Conservation (phyloP, 2,888 invertebrate genomes). For the Rutpela maculata region DNA sequence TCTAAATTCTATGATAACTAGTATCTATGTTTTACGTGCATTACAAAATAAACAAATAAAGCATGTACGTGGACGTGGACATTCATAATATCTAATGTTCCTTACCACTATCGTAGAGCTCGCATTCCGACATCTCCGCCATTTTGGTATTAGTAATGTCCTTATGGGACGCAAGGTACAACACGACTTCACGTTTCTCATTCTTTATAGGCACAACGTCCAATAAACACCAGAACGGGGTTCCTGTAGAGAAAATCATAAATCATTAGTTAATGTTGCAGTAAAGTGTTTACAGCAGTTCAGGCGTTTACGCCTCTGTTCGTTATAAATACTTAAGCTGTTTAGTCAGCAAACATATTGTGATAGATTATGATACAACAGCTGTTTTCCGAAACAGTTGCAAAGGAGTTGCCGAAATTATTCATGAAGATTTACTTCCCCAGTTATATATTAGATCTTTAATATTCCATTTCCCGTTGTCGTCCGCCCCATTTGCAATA, state of each 20-base stretch:
- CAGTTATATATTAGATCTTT: not conserved
- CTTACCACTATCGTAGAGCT: conserved; percentile 92
- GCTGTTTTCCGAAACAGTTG: not conserved
- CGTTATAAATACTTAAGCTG: conserved; percentile 1
- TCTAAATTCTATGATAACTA: not conserved
- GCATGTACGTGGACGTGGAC: conserved; percentile 53
- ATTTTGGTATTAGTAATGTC: conserved; percentile 95
- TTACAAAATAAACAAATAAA: conserved; percentile 30
- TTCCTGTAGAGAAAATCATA: conserved; percentile 77
- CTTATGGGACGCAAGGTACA: conserved; percentile 97
- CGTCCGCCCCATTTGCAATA: too few relatives aligned
- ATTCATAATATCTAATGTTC: conserved; percentile 58
- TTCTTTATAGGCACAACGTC: conserved; percentile 99
- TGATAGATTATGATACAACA: not conserved
- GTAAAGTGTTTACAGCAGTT: conserved; percentile 14
- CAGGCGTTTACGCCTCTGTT: not conserved
- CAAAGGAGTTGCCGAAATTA: not conserved
- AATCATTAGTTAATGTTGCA: not conserved
- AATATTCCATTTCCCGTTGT: too few relatives aligned
- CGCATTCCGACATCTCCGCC: conserved; percentile 89
- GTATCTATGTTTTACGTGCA: conserved; percentile 10
- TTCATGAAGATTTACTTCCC: not conserved
- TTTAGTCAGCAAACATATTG: not conserved
- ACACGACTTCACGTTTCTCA: conserved; percentile 96
- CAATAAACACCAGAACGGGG: conserved; percentile 95